A percentile compares a stretch with the other conserved stretches of the same genome.
Evolutionary conservation across 2,113 vertebrate species (phyloP).

Genomic region (Tiliqua scincoides): DNA sequence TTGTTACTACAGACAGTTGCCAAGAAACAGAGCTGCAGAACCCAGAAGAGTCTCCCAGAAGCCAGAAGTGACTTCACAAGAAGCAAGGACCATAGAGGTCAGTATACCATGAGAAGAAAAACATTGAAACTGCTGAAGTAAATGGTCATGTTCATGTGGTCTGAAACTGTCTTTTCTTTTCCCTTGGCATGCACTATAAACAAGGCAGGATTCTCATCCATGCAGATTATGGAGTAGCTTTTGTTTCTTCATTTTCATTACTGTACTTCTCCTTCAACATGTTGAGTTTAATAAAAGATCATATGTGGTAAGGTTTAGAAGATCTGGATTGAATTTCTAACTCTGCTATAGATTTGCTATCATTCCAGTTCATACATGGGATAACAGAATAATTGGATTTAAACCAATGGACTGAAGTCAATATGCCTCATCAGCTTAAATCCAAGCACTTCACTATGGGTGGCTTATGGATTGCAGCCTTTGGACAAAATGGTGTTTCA

Average conservation of each 20-base stretch:
- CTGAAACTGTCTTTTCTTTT: not conserved
- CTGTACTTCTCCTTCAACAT: not conserved
- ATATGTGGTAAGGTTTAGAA: not conserved
- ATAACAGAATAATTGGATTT: conserved; percentile 2
- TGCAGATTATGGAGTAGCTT: not conserved
- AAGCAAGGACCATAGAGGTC: too few relatives aligned
- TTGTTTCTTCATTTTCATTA: not conserved
- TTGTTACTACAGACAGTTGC: too few relatives aligned
- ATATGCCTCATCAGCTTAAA: conserved; percentile 11
- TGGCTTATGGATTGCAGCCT: not conserved
- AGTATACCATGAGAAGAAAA: too few relatives aligned
- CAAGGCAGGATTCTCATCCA: not conserved
- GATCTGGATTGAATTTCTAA: not conserved
- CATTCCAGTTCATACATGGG: conserved; percentile 4
- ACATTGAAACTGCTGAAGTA: too few relatives aligned
- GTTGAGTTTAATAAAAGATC: not conserved
- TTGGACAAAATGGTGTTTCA: conserved; percentile 1
- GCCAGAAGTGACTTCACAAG: too few relatives aligned
- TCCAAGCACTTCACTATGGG: conserved; percentile 1
- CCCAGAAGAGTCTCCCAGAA: too few relatives aligned
- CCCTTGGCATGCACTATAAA: not conserved
- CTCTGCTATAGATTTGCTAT: conserved; percentile 18
- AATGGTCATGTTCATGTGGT: not conserved
- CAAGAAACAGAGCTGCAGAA: too few relatives aligned
- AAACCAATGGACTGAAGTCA: conserved; percentile 3